phyloP scores from a whole-genome alignment of 2,888 invertebrate genomes.

The Oligia fasciuncula region DNA sequence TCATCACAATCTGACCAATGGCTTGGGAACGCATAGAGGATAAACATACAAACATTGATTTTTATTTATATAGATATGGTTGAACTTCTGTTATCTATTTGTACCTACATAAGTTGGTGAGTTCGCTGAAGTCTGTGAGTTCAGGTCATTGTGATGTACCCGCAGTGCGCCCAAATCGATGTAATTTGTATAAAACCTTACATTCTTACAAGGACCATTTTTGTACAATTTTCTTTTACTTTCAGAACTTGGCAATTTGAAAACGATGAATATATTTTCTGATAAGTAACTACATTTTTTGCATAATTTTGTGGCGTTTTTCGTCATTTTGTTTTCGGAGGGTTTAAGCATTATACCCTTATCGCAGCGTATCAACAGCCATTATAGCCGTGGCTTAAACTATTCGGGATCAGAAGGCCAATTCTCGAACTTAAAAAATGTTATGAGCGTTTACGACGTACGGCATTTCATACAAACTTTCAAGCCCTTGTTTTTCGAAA shows the following conservation, averaged over 20 bases:
- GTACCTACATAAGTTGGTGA: conserved; percentile 30
- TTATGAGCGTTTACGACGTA: too few species aligned
- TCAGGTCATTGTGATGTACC: conserved; percentile 68
- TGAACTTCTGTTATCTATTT: conserved; percentile 53
- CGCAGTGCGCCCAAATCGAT: conserved; percentile 69
- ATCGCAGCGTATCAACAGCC: not conserved
- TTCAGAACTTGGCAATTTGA: conserved; percentile 15
- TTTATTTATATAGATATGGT: not conserved
- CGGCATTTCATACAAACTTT: too few species aligned
- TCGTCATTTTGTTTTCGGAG: not conserved
- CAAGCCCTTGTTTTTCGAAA: too few species aligned
- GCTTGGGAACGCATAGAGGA: too few species aligned
- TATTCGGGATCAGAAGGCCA: not conserved
- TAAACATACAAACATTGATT: too few species aligned
- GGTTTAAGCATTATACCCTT: not conserved
- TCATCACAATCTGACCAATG: too few species aligned
- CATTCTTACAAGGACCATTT: conserved; percentile 52
- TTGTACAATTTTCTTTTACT: conserved; percentile 44
- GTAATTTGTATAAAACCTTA: conserved; percentile 65
- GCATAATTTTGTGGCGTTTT: not conserved
- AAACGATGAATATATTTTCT: conserved; percentile 5
- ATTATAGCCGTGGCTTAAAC: too few species aligned
- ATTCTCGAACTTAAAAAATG: too few species aligned
- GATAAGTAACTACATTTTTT: not conserved
- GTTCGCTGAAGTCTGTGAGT: conserved; percentile 61